These are phyloP conservation scores for Phytoseiulus persimilis DNA, from an alignment of 2,888 invertebrate species.

Conservation along the genomic window DNA sequence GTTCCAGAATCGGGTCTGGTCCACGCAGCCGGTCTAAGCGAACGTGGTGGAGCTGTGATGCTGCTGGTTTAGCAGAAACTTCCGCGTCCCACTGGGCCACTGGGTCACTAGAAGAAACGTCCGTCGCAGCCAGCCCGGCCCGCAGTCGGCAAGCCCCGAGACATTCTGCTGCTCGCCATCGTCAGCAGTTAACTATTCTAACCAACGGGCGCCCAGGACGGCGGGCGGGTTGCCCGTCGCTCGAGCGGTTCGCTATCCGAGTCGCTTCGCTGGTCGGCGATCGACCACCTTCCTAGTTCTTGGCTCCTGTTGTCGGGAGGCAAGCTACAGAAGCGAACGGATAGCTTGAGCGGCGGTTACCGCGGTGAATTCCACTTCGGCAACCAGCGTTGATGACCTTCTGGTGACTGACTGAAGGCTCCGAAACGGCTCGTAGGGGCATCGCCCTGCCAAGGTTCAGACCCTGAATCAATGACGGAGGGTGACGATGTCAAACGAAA, in stretches of 20 bases:
- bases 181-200: not conserved
- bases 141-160: not conserved
- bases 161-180: not conserved
- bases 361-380: not conserved
- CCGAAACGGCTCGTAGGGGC: not conserved
- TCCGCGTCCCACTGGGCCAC: slow-evolving; percentile 5
- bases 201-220: not conserved
- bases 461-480: slow-evolving; percentile 5
- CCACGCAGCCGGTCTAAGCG: not conserved
- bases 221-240: not conserved
- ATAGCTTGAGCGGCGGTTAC: not conserved
- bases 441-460: slow-evolving; percentile 5
- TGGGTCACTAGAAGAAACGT: slow-evolving; percentile 5
- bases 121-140: not conserved
- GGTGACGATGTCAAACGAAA: not conserved
- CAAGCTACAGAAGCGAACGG: not conserved
- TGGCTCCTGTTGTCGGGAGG: not conserved
- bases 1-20: not conserved
- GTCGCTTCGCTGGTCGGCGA: not conserved
- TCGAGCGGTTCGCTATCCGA: not conserved
- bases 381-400: not conserved
- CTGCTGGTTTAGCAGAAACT: not conserved
- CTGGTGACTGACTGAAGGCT: slow-evolving; percentile 5
- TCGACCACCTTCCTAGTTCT: not conserved
- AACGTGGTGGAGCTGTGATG: not conserved